These are phyloP conservation scores for Eulemur albifrons DNA, from an alignment of 2,797 vertebrate genomes.

Conservation along the genomic window DNA sequence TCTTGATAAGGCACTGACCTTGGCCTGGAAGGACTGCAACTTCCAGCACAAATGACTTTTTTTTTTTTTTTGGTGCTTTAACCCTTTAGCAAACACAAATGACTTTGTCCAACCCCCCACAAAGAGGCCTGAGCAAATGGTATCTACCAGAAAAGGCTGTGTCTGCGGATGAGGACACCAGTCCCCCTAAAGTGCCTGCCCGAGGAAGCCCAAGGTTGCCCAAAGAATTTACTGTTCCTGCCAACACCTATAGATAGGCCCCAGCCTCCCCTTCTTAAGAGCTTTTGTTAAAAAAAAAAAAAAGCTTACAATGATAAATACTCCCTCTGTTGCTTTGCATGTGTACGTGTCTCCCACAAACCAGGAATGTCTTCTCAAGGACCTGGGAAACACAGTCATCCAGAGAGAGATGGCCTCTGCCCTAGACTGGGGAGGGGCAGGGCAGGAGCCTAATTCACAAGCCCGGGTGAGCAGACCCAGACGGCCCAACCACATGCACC, in stretches of 20 bases:
- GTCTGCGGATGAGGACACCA: neutral
- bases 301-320: neutral
- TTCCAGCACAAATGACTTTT: neutral
- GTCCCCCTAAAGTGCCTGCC: neutral
- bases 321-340: neutral
- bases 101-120: neutral
- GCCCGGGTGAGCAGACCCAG: neutral
- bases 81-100: too few relatives aligned
- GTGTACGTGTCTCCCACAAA: neutral
- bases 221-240: neutral
- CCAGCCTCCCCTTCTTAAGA: neutral
- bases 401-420: neutral
- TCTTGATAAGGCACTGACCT: neutral
- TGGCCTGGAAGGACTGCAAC: neutral
- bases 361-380: neutral
- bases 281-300: neutral
- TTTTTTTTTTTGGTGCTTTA: too few relatives aligned
- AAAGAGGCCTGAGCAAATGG: neutral
- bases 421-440: neutral
- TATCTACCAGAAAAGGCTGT: neutral
- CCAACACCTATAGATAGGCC: neutral
- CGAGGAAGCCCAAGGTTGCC: neutral
- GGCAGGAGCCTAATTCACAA: too few relatives aligned
- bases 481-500: fast-evolving
- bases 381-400: neutral